A percentile compares a stretch with the other conserved stretches of the same genome.
phyloP scores from a whole-genome alignment of 2,113 vertebrate genomes.

The Ursus arctos region DNA sequence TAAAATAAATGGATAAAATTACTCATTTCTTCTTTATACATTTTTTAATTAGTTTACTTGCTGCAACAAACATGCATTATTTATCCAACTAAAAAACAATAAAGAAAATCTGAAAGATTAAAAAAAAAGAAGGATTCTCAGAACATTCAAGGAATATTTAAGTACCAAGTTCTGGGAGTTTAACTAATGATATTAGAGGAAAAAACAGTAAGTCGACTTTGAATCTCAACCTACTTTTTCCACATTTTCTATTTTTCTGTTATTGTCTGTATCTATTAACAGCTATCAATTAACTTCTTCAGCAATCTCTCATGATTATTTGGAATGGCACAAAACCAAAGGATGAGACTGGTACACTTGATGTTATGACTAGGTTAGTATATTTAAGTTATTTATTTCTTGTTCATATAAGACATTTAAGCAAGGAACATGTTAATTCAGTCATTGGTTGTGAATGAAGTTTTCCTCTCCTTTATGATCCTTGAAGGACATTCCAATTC shows the following conservation, averaged over 20 bases:
- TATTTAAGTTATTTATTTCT: not conserved
- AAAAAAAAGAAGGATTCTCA: not conserved
- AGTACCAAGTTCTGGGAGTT: not conserved
- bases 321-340: not conserved
- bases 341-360: not conserved
- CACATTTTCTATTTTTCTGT: not conserved
- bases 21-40: not conserved
- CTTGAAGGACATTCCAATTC: not conserved
- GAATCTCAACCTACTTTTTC: not conserved
- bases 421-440: not conserved
- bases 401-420: not conserved
- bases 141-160: not conserved
- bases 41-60: constrained; percentile 15
- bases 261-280: not conserved
- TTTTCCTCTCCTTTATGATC: not conserved
- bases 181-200: not conserved
- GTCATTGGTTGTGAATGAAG: not conserved
- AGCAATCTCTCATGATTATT: not conserved
- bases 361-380: not conserved
- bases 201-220: not conserved
- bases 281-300: not conserved
- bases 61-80: not conserved
- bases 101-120: not conserved
- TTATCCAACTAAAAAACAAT: not conserved
- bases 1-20: not conserved